Evolutionary conservation across 2,888 invertebrate species (phyloP), one percentile per base, ranked within the genome.

Genomic region (Drosophila peninsularis): DNA sequence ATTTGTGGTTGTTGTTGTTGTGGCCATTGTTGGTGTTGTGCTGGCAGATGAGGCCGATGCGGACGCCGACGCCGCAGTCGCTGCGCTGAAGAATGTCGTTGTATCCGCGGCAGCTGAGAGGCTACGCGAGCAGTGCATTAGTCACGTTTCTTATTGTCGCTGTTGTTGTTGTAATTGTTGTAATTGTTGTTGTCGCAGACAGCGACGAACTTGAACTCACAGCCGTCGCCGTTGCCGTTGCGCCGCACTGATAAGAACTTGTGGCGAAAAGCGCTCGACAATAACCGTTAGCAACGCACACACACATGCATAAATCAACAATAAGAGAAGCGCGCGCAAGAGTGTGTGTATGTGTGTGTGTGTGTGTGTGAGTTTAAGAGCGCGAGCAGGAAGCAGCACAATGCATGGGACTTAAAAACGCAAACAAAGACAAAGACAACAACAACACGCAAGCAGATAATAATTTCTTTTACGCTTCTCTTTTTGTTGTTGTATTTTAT

Each of bases 101-200:
- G 94, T 95, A 83, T 91, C 91, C 93, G 94, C 95, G 93, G 94
- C 95, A 95, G 94, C 95, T 93, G 94, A 94, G 93, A 94, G 95
- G 93, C 94, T 95, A 94, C 95, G 95, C 94, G 95, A 95, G 94
- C 95, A 95, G 93, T 95, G 95, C 95, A 95, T 95, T 90, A 88
- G 88, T 88, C 85, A 88, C 90, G 75, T 82, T 79, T 74, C 62
- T 58, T 54, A 63, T 71, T 78, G 57, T 63, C 55, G 52, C 44
- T 66, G 49, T 62, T 53, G 49, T 57, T 58, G 52, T 62, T 54
- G 45, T 27, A 53, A 36, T 41, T 32, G 39, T 47, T 61, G 41
- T 21, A 27, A 36, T 39, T 27, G 30, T 32, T 67, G 39, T n/a
- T 14, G 58, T 60, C 10, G 62, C 41, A 56, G 65, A 32, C 71